These are phyloP conservation scores for roundworm (Caenorhabditis elegans) DNA, from an alignment of 1,140 invertebrate genomes.

Conservation along the genomic window WBcel235 BX284602.5:4953501-4954000, in stretches of 20 bases:
- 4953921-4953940: neutral
- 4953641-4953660: neutral
- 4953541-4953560: neutral
- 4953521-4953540: neutral
- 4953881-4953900: conserved; percentile 35
- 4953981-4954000: neutral
- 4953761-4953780: conserved; percentile 4
- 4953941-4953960: conserved; percentile 21
- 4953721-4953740: neutral
- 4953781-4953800: neutral
- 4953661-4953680: neutral
- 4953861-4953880: conserved; percentile 32
- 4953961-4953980: conserved; percentile 24
- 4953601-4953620: too few relatives aligned
- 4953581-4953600: too few relatives aligned
- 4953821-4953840: neutral
- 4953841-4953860: conserved; percentile 19
- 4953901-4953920: conserved; percentile 31
- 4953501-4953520: too few relatives aligned
- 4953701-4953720: too few relatives aligned
- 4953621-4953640: neutral
- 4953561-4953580: too few relatives aligned
- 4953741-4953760: neutral
- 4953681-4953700: neutral
- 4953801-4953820: neutral